Conservation (phyloP, 2,888 invertebrate genomes). For the Microchrysa polita region DNA sequence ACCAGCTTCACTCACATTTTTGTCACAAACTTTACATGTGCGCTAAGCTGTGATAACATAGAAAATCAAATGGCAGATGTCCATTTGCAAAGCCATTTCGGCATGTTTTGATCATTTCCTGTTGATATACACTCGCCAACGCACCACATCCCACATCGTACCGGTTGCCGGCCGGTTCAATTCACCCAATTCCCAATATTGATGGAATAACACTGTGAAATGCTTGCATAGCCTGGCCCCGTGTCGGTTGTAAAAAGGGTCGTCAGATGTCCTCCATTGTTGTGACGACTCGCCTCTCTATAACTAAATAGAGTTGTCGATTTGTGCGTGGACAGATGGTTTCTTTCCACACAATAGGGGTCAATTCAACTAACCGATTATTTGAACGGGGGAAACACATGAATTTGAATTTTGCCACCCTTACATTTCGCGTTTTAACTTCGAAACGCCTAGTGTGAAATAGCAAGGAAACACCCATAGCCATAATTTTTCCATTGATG, state of each 20-base stretch:
- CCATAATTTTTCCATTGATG: too few species aligned
- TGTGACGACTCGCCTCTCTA: not conserved
- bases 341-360: conserved; percentile 19
- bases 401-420: too few species aligned
- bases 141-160: too few species aligned
- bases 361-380: conserved; percentile 17
- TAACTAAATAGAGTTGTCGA: conserved; percentile 39
- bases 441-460: too few species aligned
- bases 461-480: too few species aligned
- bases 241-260: not conserved
- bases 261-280: conserved; percentile 33
- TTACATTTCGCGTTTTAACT: too few species aligned
- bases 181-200: conserved; percentile 1
- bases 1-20: not conserved
- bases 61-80: conserved; percentile 20
- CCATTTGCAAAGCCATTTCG: conserved; percentile 35
- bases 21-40: not conserved
- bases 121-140: conserved; percentile 44
- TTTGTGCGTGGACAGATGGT: conserved; percentile 24
- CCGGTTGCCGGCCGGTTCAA: too few species aligned
- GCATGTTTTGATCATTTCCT: conserved; percentile 47
- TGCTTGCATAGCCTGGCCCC: too few species aligned
- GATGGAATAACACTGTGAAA: not conserved
- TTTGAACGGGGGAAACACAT: not conserved
- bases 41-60: not conserved